These are phyloP conservation scores for Caradrina clavipalpis DNA, from an alignment of 2,888 invertebrate species.

Conservation along the genomic window DNA sequence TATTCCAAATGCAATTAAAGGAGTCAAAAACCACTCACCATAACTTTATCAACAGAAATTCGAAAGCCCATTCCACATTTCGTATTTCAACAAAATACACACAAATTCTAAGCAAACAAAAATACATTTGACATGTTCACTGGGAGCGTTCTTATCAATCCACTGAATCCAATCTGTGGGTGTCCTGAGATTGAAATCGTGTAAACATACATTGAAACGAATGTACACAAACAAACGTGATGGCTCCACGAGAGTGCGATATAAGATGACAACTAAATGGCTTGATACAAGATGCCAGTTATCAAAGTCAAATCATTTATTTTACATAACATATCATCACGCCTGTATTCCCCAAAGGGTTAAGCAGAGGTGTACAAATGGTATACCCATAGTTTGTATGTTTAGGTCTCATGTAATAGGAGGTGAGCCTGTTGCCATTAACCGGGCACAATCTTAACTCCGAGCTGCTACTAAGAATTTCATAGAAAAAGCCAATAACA, in stretches of 20 bases:
- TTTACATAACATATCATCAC: no score
- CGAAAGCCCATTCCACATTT: neutral
- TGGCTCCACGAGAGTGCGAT: constrained; percentile 31
- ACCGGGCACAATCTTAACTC: no score
- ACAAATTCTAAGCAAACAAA: constrained; percentile 34
- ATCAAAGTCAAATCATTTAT: no score
- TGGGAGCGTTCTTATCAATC: constrained; percentile 51
- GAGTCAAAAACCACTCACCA: no score
- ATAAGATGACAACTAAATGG: constrained; percentile 60
- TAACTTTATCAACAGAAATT: neutral
- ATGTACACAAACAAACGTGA: constrained; percentile 62
- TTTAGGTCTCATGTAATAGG: no score
- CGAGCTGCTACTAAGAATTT: no score
- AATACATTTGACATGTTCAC: constrained; percentile 45
- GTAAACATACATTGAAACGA: constrained; percentile 70
- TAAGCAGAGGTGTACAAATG: no score
- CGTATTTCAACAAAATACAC: constrained; percentile 15
- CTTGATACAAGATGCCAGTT: constrained; percentile 32
- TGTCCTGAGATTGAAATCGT: constrained; percentile 64
- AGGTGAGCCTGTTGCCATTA: no score
- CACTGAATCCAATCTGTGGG: constrained; percentile 64
- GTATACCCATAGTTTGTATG: no score
- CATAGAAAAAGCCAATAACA: no score
- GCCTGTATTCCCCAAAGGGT: no score
- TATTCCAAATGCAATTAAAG: neutral